phyloP scores from a whole-genome alignment of 2,113 vertebrate genomes.

The Nothobranchius kuhntae region DNA sequence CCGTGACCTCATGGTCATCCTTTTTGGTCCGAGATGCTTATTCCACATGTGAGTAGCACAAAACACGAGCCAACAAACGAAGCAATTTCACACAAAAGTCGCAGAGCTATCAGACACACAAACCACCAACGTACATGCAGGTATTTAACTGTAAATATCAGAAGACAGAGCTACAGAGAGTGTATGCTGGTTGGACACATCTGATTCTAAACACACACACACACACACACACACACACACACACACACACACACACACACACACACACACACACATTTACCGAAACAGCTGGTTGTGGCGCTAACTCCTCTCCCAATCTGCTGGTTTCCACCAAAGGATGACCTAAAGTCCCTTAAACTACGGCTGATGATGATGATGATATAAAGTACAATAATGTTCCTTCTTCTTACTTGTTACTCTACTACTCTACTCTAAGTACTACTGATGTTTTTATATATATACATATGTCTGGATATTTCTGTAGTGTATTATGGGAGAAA shows the following conservation, averaged over 20 bases:
- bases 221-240: no score
- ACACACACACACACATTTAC: slow-evolving; percentile 1
- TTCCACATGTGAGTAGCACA: slow-evolving; percentile 60
- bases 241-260: neutral
- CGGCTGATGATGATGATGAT: slow-evolving; percentile 58
- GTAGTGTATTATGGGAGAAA: slow-evolving; percentile 79
- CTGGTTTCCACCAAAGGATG: slow-evolving; percentile 60
- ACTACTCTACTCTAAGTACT: slow-evolving; percentile 79
- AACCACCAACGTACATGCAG: slow-evolving; percentile 2
- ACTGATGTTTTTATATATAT: slow-evolving; percentile 74
- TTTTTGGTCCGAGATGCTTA: slow-evolving; percentile 49
- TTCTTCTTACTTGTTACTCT: slow-evolving; percentile 83
- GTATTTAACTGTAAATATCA: slow-evolving; percentile 66
- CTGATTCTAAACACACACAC: slow-evolving; percentile 20
- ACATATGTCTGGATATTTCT: slow-evolving; percentile 79
- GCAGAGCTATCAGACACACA: slow-evolving; percentile 37
- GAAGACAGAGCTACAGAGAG: slow-evolving; percentile 31
- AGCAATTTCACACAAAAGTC: slow-evolving; percentile 67
- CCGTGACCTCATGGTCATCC: slow-evolving; percentile 43
- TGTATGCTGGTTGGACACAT: slow-evolving; percentile 42
- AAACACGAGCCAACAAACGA: slow-evolving; percentile 37
- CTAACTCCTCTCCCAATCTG: slow-evolving; percentile 53
- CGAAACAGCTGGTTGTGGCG: slow-evolving; percentile 49
- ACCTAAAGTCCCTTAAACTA: slow-evolving; percentile 60
- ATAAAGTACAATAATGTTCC: slow-evolving; percentile 80